Conservation (phyloP, 2,797 vertebrate species). For the Macropus fuliginosus region DNA sequence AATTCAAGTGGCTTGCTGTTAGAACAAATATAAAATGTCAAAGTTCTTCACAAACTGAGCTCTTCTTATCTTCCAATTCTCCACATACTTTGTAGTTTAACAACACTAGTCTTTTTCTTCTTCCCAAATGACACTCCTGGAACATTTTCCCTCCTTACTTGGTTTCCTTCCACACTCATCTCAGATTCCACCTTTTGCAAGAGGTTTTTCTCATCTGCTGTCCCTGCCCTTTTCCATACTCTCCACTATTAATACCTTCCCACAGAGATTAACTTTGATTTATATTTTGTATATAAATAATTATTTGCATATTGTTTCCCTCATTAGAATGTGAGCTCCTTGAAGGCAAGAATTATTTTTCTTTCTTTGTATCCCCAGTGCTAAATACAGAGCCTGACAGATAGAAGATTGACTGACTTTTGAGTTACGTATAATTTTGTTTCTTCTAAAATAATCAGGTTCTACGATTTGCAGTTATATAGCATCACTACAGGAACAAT, state of each 20-base stretch:
- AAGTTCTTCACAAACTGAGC: background rate
- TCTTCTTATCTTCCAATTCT: background rate
- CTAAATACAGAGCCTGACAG: background rate
- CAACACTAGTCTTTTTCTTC: background rate
- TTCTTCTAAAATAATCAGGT: background rate
- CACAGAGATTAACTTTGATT: background rate
- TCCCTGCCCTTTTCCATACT: too few species aligned
- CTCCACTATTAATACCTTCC: background rate
- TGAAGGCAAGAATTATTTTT: background rate
- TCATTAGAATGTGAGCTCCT: background rate
- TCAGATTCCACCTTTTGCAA: background rate
- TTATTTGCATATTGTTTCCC: background rate
- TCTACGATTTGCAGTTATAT: background rate
- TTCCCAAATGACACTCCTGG: background rate
- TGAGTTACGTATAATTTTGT: background rate
- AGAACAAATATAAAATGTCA: background rate
- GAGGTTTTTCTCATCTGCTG: too few species aligned
- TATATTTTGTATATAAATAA: background rate
- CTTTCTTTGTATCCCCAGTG: background rate
- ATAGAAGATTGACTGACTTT: background rate
- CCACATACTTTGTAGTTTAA: background rate
- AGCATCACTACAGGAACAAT: background rate
- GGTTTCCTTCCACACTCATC: background rate
- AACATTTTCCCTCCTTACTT: background rate
- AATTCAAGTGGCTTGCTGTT: background rate